phyloP scores from a whole-genome alignment of 2,888 invertebrate species.

The Vandiemenella viatica region DNA sequence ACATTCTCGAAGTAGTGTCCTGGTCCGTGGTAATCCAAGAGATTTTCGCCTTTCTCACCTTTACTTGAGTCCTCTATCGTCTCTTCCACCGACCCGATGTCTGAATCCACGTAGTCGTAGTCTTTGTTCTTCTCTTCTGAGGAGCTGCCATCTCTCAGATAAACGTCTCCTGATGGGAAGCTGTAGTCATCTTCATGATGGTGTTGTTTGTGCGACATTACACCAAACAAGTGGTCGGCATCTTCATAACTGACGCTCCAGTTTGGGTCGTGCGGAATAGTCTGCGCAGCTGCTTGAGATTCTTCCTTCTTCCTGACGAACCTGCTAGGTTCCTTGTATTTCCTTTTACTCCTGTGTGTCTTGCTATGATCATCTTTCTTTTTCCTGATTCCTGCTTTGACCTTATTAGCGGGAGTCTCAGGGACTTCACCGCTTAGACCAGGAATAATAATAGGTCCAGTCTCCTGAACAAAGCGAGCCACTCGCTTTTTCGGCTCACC shows the following conservation, averaged over 20 bases:
- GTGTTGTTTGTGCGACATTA: neutral
- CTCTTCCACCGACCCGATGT: neutral
- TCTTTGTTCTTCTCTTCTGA: slow-evolving; percentile 2
- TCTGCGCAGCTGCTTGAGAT: too few species aligned
- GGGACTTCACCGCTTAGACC: neutral
- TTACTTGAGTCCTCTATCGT: neutral
- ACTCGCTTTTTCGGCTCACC: neutral
- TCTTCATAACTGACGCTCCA: neutral
- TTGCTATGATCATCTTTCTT: neutral
- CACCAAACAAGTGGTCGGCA: slow-evolving; percentile 4
- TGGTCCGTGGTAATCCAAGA: neutral
- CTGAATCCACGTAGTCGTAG: slow-evolving; percentile 10
- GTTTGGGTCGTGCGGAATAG: neutral
- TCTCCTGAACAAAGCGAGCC: neutral
- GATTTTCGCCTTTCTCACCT: neutral
- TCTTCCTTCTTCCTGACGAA: neutral
- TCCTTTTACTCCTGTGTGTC: neutral
- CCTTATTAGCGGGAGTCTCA: neutral
- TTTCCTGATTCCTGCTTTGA: neutral
- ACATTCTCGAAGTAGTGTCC: neutral
- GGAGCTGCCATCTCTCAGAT: neutral
- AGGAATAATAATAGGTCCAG: neutral
- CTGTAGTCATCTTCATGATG: slow-evolving; percentile 1
- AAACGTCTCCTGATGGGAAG: slow-evolving; percentile 2
- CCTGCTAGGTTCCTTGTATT: neutral